phyloP scores from a whole-genome alignment of 2,797 vertebrate genomes.

The Crocodylus rhombifer region DNA sequence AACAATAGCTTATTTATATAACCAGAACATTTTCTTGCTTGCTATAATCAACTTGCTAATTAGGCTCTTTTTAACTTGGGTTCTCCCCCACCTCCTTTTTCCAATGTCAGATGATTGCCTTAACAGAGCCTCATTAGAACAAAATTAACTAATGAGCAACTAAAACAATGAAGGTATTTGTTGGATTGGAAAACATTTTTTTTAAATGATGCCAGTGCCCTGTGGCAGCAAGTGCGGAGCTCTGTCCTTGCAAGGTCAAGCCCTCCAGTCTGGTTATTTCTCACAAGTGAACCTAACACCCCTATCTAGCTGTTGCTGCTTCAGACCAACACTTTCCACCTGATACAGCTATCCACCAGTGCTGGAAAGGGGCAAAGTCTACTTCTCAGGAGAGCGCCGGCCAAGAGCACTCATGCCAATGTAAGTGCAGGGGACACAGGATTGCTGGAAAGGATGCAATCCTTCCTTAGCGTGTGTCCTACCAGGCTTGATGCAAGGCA shows the following conservation, averaged over 20 bases:
- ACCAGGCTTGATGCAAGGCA: not conserved
- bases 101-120: constrained; percentile 69
- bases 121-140: constrained; percentile 73
- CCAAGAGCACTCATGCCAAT: not conserved
- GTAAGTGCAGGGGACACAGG: not conserved
- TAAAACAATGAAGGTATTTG: constrained; percentile 69
- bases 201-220: not conserved
- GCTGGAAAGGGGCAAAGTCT: not conserved
- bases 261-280: not conserved
- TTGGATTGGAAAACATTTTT: not conserved
- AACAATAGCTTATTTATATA: constrained; percentile 79
- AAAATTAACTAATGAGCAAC: constrained; percentile 77
- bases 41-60: constrained; percentile 83
- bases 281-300: not conserved
- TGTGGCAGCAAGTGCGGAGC: not conserved
- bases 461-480: not conserved
- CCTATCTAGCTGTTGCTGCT: accelerated
- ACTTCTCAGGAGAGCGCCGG: too few species aligned
- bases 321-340: accelerated
- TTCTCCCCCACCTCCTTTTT: not conserved
- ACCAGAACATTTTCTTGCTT: constrained; percentile 57
- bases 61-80: constrained; percentile 74
- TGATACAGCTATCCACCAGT: not conserved
- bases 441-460: accelerated
- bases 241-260: constrained; percentile 3